Evolutionary conservation across 2,113 vertebrate genomes (phyloP).

Genomic region (Corythornis madagascariensis): DNA sequence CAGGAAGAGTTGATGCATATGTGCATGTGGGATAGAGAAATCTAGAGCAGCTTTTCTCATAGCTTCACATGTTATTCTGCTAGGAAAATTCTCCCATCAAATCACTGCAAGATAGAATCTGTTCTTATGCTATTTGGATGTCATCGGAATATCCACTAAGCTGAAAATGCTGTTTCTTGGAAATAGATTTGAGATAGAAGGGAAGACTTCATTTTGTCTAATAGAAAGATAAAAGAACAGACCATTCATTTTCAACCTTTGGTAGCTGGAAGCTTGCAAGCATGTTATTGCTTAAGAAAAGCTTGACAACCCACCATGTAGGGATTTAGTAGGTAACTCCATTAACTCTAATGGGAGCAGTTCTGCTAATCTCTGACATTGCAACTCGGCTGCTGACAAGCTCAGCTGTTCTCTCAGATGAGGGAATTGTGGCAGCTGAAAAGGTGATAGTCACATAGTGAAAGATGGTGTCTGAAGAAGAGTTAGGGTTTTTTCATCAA

Average conservation of each 20-base stretch:
- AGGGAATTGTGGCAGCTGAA: not conserved
- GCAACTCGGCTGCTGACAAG: conserved; percentile 25
- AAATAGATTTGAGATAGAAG: not conserved
- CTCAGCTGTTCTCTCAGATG: conserved; percentile 1
- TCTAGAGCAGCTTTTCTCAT: not conserved
- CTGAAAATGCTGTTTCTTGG: not conserved
- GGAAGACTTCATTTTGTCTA: not conserved
- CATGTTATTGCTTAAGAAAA: not conserved
- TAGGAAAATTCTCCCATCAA: not conserved
- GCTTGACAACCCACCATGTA: not conserved
- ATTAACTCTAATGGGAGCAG: conserved; percentile 16
- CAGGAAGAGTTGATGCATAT: not conserved
- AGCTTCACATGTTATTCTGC: not conserved
- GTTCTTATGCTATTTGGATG: not conserved
- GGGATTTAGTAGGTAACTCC: conserved; percentile 24
- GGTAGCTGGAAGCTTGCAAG: not conserved
- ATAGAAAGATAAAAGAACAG: not conserved
- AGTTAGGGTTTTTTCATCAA: conserved; percentile 36
- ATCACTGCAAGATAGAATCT: not conserved
- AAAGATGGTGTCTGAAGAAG: not conserved
- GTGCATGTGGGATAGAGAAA: not conserved
- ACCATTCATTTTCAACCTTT: not conserved
- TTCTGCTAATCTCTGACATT: conserved; percentile 35
- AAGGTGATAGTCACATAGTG: not conserved
- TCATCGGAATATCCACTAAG: not conserved